phyloP scores from a whole-genome alignment of 1,140 invertebrate species.

The Lepidurus couesii region DNA sequence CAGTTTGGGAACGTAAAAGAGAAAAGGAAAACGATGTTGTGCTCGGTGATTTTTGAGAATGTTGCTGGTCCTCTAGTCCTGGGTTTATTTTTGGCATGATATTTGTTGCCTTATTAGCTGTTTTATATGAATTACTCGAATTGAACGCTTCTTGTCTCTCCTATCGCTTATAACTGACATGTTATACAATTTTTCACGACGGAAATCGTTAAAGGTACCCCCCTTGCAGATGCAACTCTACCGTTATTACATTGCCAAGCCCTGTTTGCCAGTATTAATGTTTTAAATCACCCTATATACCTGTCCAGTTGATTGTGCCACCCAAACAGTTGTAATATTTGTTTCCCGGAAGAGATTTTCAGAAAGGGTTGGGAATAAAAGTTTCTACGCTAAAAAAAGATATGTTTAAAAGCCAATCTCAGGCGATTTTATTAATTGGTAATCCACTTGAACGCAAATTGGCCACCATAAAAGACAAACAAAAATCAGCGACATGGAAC shows the following conservation, averaged over 20 bases:
- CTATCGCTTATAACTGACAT: not conserved
- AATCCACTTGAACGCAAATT: not conserved
- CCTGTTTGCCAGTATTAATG: constrained; percentile 19
- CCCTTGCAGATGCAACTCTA: not conserved
- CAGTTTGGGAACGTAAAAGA: not conserved
- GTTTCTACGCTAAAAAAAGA: not conserved
- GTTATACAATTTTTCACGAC: not conserved
- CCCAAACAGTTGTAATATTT: not conserved
- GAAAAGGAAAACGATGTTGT: not conserved
- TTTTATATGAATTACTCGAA: not conserved
- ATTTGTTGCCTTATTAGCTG: not conserved
- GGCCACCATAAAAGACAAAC: not conserved
- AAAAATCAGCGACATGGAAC: not conserved
- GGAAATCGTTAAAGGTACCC: not conserved
- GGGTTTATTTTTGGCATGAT: not conserved
- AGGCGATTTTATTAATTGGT: not conserved
- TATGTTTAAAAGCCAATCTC: not conserved
- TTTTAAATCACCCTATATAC: constrained; percentile 7
- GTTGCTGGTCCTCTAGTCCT: constrained; percentile 17
- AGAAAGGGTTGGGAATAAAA: constrained; percentile 9
- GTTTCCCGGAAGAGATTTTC: not conserved
- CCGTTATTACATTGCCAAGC: constrained; percentile 17
- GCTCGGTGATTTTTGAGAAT: not conserved
- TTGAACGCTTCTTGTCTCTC: not conserved
- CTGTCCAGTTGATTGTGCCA: not conserved